Base-by-base conservation (phyloP, 2,888 invertebrate genomes). In the Invenusta paracnida region DNA sequence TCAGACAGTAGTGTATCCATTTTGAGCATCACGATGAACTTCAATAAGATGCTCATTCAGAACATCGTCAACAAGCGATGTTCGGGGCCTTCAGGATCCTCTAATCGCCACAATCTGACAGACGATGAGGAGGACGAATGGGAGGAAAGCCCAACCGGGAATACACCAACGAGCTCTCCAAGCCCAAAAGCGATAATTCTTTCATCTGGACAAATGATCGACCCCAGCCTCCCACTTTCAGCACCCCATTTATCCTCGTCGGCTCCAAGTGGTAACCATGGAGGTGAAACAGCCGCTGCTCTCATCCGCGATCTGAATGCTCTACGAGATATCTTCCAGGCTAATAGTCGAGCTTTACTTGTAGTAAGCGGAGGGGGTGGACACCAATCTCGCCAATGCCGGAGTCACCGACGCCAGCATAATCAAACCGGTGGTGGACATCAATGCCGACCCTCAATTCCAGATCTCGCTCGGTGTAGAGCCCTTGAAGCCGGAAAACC, bases 1-100 rank as follows among this genome's bases (percentile, higher is more conserved):
- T n/a, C n/a, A n/a, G n/a, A n/a, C n/a, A n/a, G n/a, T n/a, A n/a
- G n/a, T n/a, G n/a, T n/a, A n/a, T n/a, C n/a, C n/a, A n/a, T n/a
- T n/a, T n/a, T n/a, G n/a, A n/a, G n/a, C n/a, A 83, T 83, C 1
- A 83, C 30, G 25, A 83, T 83, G 83, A 83, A 83, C 31, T 83
- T 83, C 31, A 83, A 83, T 48, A 83, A 83, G 48, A 83, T 83
- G n/a, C 31, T 83, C 11, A 83, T 83, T 5, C 83, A 83, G 48
- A 48, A 83, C 27, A 83, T 83, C 31, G 83, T 83, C 2, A 83
- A 73, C 27, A 83, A 83, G n/a, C 30, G 83, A 5, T 27, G 48
- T 83, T 29, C 27, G 13, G 48, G 31, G 17, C 83, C 48, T 11
- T 48, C 48, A 48, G n/a, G n/a, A n/a, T 11, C 11, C 48, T 11